Base-by-base conservation (phyloP, 2,888 invertebrate species). In the Falcaria lacertinaria region DNA sequence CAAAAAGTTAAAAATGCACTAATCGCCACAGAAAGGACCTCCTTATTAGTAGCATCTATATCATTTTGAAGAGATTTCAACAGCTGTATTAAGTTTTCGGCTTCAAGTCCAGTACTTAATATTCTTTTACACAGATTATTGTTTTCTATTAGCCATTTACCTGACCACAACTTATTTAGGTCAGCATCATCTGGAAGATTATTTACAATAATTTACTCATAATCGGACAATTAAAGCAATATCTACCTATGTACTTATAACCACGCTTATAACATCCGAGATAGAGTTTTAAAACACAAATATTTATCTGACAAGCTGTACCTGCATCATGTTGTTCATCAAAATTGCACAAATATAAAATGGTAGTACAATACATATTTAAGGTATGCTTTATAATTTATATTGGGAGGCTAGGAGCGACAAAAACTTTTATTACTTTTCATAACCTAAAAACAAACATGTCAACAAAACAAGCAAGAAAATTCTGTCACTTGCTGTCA, bases 1-100 rank as follows among this genome's bases (percentile, higher is more conserved):
- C 95, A 91, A 80, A 97, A 97, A 17, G 91, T 89, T 39, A 94
- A 85, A 19, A 96, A 80, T 53, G 93, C 90, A 32, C 93, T 90
- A 14, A 95, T 88, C 1, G 93, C 94, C 41, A 92, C 74, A 40
- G 85, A 69, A 11, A 93, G 70, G 52, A 92, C 74, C 45, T 89
- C 79, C 32, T 85, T 71, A 42, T 71, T 50, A 15, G 57, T 52
- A 15, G 43, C 54, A 6, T 47, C 45, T 11, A 3, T 11, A 50
- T 73, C 62, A 16, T 67, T 59, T 42, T 57, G 50, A 44, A 66
- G 47, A 33, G 46, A 64, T 55, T 74, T 79, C 48, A 86, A 43
- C 8, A 73, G 44, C 16, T 64, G 49, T 19, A 52, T 50, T 3
- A 88, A 51, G 15, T 37, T 33, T 19, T 80, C 76, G 35, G 43